These are phyloP conservation scores for Heterocephalus glaber DNA, from an alignment of 2,113 vertebrate genomes.

Conservation along the genomic window DNA sequence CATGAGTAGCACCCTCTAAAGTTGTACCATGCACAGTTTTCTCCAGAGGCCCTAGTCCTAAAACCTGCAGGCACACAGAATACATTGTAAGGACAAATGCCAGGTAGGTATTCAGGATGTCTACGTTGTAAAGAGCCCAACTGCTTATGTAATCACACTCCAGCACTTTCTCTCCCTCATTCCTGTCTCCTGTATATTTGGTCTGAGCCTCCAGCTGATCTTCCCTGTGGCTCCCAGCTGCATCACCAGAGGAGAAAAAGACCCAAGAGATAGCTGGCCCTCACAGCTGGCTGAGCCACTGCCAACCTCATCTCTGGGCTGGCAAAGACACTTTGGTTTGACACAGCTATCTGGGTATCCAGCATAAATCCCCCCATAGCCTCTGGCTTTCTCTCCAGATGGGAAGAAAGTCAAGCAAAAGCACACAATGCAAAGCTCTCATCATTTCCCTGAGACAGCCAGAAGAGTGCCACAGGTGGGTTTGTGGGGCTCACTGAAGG, in stretches of 20 bases:
- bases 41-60: too few relatives aligned
- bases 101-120: neutral
- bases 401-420: conserved; percentile 6
- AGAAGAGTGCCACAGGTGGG: neutral
- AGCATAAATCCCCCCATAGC: conserved; percentile 27
- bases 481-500: neutral
- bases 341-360: neutral
- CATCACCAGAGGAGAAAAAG: neutral
- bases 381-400: conserved; percentile 32
- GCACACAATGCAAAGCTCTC: neutral
- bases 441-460: conserved; percentile 12
- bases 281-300: neutral
- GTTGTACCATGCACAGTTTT: neutral
- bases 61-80: neutral
- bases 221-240: neutral
- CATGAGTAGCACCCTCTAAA: neutral
- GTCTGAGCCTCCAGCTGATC: neutral
- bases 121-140: neutral
- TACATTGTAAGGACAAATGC: neutral
- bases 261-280: neutral
- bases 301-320: neutral
- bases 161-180: neutral
- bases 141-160: neutral
- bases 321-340: conserved; percentile 12
- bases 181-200: accelerated